Evolutionary conservation across 2,797 vertebrate species (phyloP).

Genomic region (Acanthurus tractus): DNA sequence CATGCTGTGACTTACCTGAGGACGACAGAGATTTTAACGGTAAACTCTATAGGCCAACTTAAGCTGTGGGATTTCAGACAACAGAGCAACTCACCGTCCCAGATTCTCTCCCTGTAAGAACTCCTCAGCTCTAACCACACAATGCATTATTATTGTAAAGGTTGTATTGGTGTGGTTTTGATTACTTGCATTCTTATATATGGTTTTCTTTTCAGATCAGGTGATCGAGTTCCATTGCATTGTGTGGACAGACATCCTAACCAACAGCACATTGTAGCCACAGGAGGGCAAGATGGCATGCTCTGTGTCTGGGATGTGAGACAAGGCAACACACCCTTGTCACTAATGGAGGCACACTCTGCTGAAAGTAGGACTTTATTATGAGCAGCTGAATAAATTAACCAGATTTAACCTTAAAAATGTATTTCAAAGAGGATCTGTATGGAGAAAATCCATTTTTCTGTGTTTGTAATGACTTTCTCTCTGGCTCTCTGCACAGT

Average conservation of each 20-base stretch:
- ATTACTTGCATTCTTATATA: neutral
- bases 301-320: constrained; percentile 97
- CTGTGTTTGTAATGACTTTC: neutral
- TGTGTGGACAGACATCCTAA: constrained; percentile 96
- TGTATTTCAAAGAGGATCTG: rapidly evolving
- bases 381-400: neutral
- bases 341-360: constrained; percentile 94
- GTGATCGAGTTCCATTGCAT: constrained; percentile 93
- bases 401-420: too few species aligned
- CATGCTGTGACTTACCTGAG: constrained; percentile 94
- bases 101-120: constrained; percentile 87
- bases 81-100: constrained; percentile 92
- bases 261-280: constrained; percentile 97
- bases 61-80: constrained; percentile 98
- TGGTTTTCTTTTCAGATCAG: constrained; percentile 79
- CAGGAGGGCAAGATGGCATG: constrained; percentile 97
- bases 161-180: neutral
- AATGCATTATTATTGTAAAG: too few species aligned
- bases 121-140: neutral
- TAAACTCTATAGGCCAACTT: constrained; percentile 97
- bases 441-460: neutral
- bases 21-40: constrained; percentile 95
- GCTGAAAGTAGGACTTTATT: constrained; percentile 92
- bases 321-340: constrained; percentile 92
- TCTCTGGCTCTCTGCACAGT: constrained; percentile 80